Evolutionary conservation across 2,888 invertebrate species (phyloP).

Genomic region (Hirtodrosophila histrioides): DNA sequence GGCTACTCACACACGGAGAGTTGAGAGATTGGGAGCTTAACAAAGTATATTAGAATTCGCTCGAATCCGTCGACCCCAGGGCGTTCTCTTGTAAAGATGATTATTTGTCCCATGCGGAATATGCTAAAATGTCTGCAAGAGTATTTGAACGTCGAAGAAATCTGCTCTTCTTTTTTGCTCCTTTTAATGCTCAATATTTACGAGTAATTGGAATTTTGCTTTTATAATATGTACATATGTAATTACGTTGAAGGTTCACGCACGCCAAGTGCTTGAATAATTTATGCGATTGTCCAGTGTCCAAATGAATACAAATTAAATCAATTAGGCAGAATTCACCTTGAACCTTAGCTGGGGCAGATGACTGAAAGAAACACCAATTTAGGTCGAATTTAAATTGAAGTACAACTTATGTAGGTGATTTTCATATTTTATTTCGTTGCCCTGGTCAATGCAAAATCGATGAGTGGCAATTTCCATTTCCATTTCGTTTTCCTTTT

Average conservation of each 20-base stretch:
- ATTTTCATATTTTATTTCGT: constrained; percentile 14
- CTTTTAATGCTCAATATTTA: constrained; percentile 3
- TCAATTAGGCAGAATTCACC: constrained; percentile 49
- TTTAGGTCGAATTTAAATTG: constrained; percentile 35
- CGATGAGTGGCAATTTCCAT: constrained; percentile 45
- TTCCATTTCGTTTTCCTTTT: constrained; percentile 9
- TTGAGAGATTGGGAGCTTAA: too few relatives aligned
- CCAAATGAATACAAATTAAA: constrained; percentile 65
- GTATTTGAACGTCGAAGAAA: too few relatives aligned
- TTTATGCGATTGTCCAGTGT: constrained; percentile 27
- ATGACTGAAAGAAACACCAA: neutral
- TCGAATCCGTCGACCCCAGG: too few relatives aligned
- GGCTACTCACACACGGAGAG: too few relatives aligned
- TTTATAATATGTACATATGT: constrained; percentile 11
- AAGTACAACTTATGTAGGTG: constrained; percentile 13
- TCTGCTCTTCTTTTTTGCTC: neutral
- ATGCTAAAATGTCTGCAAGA: too few relatives aligned
- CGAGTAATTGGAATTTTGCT: constrained; percentile 12
- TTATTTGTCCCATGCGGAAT: too few relatives aligned
- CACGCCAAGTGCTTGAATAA: constrained; percentile 11
- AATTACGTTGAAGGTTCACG: constrained; percentile 19
- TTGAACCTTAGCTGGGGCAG: constrained; percentile 18
- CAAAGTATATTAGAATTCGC: too few relatives aligned
- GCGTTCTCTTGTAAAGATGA: too few relatives aligned
- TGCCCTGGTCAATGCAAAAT: constrained; percentile 26